Evolutionary conservation across 2,113 vertebrate species (phyloP).

Genomic region (Lepus americanus): DNA sequence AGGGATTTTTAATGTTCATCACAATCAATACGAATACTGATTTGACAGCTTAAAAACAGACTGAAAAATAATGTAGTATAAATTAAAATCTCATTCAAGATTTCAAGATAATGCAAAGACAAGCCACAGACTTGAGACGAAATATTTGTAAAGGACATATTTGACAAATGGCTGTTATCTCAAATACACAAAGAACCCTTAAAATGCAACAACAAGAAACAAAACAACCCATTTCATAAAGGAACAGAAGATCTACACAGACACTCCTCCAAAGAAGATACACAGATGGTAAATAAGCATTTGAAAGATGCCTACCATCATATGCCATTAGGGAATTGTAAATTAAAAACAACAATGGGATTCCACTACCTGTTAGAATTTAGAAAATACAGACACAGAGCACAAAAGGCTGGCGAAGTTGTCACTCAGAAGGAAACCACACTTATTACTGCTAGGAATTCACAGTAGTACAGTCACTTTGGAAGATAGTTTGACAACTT

Average conservation of each 20-base stretch:
- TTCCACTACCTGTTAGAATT: not conserved
- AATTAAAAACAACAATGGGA: not conserved
- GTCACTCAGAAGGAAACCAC: not conserved
- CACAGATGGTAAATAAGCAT: not conserved
- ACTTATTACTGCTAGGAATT: not conserved
- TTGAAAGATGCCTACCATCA: not conserved
- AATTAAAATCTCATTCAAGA: not conserved
- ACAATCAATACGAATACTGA: not conserved
- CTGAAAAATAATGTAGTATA: not conserved
- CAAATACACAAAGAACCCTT: not conserved
- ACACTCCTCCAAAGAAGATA: not conserved
- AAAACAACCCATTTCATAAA: not conserved
- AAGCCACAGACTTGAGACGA: not conserved
- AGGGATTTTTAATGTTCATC: not conserved
- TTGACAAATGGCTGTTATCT: not conserved
- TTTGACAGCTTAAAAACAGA: not conserved
- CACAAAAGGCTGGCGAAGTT: not conserved
- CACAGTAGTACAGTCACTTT: not conserved
- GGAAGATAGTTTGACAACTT: not conserved
- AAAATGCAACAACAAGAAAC: not conserved
- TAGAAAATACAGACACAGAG: not conserved
- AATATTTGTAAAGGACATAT: not conserved
- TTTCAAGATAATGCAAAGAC: conserved; percentile 12
- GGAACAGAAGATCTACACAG: not conserved
- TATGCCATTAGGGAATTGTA: not conserved